Percentiles rank a stretch among this genome's conserved stretches.
phyloP scores from a whole-genome alignment of 2,113 vertebrate genomes.

The Cercopithecus mona region DNA sequence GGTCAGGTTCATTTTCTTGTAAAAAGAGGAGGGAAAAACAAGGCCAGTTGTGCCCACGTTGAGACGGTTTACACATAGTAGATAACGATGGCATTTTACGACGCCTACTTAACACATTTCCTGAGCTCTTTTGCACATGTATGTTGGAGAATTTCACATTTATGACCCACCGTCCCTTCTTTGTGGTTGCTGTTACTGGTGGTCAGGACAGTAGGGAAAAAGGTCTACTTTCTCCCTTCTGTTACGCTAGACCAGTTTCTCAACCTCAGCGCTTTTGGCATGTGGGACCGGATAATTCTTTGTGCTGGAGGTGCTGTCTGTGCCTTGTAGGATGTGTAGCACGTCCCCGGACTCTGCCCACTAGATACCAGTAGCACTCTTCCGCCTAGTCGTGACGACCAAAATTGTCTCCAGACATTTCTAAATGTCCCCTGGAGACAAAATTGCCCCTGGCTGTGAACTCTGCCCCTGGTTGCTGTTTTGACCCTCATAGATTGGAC shows the following conservation, averaged over 20 bases:
- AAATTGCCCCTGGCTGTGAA: not conserved
- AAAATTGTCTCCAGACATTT: not conserved
- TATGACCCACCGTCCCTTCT: too few relatives aligned
- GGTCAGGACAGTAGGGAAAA: not conserved
- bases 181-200: not conserved
- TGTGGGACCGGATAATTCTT: not conserved
- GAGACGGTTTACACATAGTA: not conserved
- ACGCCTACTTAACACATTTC: not conserved
- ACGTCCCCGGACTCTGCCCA: not conserved
- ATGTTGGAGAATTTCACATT: not conserved
- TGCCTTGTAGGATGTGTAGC: too few relatives aligned
- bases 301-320: not conserved
- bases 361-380: not conserved
- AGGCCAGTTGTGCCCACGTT: too few relatives aligned
- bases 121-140: not conserved
- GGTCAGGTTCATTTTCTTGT: not conserved
- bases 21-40: not conserved
- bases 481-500: not conserved
- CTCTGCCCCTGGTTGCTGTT: not conserved
- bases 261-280: not conserved
- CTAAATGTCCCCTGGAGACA: not conserved
- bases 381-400: accelerated
- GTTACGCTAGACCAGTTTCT: too few relatives aligned
- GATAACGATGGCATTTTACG: not conserved
- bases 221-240: not conserved